A percentile compares a stretch with the other conserved stretches of the same genome.
Conservation (phyloP, 2,113 vertebrate genomes). For the Malurus melanocephalus region DNA sequence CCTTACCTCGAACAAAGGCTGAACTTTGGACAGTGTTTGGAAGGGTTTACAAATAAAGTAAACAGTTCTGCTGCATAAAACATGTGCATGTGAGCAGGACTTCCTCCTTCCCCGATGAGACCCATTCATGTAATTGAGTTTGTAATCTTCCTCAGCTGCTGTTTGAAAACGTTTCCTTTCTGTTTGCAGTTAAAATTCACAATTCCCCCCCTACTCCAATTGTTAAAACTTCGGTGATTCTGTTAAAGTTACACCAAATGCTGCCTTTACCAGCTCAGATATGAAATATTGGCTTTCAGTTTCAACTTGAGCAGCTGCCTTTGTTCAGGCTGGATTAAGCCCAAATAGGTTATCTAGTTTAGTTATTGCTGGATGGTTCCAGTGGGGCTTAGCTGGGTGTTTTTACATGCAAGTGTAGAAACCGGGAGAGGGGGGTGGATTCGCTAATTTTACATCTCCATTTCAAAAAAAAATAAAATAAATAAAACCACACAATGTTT, state of each 20-base stretch:
- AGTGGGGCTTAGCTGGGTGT: conserved; percentile 9
- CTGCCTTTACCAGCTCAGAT: conserved; percentile 21
- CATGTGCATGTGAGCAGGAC: background rate
- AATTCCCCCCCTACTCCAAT: background rate
- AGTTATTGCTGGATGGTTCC: conserved; percentile 40
- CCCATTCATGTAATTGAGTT: background rate
- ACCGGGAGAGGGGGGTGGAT: fast-evolving
- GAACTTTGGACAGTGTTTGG: conserved; percentile 26
- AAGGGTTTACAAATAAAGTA: conserved; percentile 40
- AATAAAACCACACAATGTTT: background rate
- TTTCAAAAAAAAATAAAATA: background rate
- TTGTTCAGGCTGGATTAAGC: conserved; percentile 54
- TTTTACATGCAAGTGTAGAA: background rate
- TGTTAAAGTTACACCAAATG: conserved; percentile 4
- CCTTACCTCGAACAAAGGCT: conserved; percentile 49
- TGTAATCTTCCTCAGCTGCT: background rate
- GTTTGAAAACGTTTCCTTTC: conserved; percentile 9
- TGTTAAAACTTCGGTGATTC: conserved; percentile 28
- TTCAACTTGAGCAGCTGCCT: conserved; percentile 47
- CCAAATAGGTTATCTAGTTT: conserved; percentile 54
- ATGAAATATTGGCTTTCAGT: conserved; percentile 56
- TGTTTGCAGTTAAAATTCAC: background rate
- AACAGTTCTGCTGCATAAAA: conserved; percentile 43
- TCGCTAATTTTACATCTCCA: conserved; percentile 6
- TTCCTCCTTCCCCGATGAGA: conserved; percentile 39